Percentiles rank a stretch among this genome's conserved stretches.
These are phyloP conservation scores for Hucho hucho DNA, from an alignment of 2,113 vertebrate species.

Conservation along the genomic window DNA sequence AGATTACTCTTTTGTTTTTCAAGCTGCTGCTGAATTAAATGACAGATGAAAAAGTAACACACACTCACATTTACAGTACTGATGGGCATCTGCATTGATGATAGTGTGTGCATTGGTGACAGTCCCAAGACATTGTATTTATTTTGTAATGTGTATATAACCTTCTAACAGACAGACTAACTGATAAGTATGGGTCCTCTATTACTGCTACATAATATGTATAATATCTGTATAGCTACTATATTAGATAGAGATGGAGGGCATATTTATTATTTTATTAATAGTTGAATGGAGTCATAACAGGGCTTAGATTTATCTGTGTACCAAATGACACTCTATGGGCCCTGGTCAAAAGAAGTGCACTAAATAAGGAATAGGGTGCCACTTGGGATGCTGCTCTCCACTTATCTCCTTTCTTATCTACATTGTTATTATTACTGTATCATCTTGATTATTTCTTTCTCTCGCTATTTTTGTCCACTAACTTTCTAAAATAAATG, in stretches of 20 bases:
- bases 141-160: not conserved
- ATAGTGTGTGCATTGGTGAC: not conserved
- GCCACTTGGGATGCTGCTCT: not conserved
- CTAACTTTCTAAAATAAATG: constrained; percentile 38
- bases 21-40: constrained; percentile 25
- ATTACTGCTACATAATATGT: not conserved
- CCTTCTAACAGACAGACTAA: not conserved
- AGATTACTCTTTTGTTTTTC: constrained; percentile 25
- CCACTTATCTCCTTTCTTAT: not conserved
- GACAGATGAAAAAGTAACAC: not conserved
- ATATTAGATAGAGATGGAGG: not conserved
- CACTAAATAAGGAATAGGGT: not conserved
- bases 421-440: not conserved
- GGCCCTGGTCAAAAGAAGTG: too few species aligned
- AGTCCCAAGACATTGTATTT: not conserved
- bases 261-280: not conserved
- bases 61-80: constrained; percentile 16
- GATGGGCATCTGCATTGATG: constrained; percentile 4
- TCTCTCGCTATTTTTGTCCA: constrained; percentile 48
- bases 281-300: not conserved
- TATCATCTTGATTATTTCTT: not conserved
- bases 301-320: too few species aligned
- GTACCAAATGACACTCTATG: too few species aligned
- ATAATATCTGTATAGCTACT: too few species aligned
- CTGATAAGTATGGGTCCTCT: not conserved